Percentiles rank a stretch among this genome's conserved stretches.
These are phyloP conservation scores for Mimachlamys varia DNA, from an alignment of 2,888 invertebrate species.

Conservation along the genomic window DNA sequence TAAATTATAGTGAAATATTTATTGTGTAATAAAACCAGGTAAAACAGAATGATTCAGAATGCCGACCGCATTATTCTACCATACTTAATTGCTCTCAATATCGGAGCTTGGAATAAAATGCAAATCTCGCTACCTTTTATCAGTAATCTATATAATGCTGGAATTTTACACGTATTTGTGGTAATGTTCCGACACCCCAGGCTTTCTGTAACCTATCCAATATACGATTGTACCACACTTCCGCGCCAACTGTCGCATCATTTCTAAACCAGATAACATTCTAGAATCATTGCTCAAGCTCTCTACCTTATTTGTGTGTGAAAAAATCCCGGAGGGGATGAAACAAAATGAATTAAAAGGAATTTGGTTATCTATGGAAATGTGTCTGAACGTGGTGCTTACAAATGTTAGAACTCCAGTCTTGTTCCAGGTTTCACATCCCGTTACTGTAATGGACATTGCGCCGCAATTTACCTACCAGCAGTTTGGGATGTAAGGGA, in stretches of 20 bases:
- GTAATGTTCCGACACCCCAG: background rate
- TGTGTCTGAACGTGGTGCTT: background rate
- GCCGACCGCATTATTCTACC: too few relatives aligned
- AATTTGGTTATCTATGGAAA: constrained; percentile 18
- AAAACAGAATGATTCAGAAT: background rate
- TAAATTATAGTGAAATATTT: too few relatives aligned
- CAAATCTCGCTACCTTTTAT: background rate
- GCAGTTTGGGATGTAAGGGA: background rate
- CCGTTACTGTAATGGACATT: background rate
- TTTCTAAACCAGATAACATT: background rate
- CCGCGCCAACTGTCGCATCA: background rate
- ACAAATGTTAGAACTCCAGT: background rate
- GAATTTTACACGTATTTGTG: background rate
- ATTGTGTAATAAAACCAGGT: too few relatives aligned
- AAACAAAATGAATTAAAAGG: constrained; percentile 36
- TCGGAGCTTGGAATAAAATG: background rate
- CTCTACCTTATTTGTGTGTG: constrained; percentile 1
- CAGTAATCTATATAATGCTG: background rate
- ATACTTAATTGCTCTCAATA: too few relatives aligned
- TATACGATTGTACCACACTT: background rate
- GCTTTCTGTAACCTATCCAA: background rate
- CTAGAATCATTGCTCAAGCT: background rate
- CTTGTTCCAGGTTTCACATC: background rate
- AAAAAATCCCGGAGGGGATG: background rate
- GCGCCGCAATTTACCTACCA: background rate